Percentiles rank a stretch among this genome's conserved stretches.
These are phyloP conservation scores for Heterotis niloticus DNA, from an alignment of 2,113 vertebrate species.

Conservation along the genomic window DNA sequence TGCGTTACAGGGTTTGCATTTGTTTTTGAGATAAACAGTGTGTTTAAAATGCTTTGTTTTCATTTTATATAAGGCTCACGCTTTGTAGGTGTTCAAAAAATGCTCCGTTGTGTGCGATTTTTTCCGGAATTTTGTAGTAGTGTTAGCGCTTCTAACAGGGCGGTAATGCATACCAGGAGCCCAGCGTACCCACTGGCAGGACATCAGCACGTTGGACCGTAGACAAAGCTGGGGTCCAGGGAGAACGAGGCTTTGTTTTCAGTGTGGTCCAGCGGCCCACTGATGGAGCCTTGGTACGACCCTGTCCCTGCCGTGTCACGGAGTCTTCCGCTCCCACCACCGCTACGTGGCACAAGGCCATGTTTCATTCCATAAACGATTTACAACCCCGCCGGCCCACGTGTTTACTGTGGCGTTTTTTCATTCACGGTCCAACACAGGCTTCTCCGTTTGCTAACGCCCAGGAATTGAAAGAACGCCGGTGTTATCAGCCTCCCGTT, in stretches of 20 bases:
- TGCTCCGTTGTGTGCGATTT: too few species aligned
- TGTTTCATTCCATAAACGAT: neutral
- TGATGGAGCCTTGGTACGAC: neutral
- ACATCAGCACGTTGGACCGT: too few species aligned
- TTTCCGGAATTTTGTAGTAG: too few species aligned
- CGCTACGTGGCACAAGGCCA: neutral
- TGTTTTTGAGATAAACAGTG: too few species aligned
- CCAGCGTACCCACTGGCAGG: too few species aligned
- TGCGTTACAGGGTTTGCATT: too few species aligned
- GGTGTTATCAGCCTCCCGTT: constrained; percentile 3
- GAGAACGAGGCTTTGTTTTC: neutral
- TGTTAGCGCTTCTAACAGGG: too few species aligned
- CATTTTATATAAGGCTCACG: too few species aligned
- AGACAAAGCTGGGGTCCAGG: too few species aligned
- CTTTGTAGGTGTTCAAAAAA: too few species aligned
- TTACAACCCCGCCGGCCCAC: neutral
- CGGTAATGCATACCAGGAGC: too few species aligned
- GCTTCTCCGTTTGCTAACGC: neutral
- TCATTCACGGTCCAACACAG: neutral
- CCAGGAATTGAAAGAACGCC: neutral
- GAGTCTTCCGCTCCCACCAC: neutral
- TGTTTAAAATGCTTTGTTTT: too few species aligned
- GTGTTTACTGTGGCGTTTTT: neutral
- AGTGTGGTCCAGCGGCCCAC: neutral
- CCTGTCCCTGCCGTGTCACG: neutral